Evolutionary conservation across 2,888 invertebrate species (phyloP).

Genomic region (Acanthoscelides obtectus): DNA sequence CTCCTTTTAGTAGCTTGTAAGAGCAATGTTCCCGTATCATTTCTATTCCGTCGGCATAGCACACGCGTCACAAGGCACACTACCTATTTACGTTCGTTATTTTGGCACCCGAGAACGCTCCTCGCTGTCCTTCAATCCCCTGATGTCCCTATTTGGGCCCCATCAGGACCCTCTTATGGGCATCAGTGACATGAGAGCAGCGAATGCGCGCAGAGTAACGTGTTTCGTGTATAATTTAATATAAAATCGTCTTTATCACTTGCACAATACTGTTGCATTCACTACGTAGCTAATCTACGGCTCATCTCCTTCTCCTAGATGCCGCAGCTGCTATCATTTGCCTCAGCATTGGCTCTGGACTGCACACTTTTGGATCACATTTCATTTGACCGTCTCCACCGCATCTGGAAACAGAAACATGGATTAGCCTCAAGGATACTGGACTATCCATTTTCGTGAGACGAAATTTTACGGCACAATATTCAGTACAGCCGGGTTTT

Average conservation of each 20-base stretch:
- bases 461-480: neutral
- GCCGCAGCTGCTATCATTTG: conserved; percentile 86
- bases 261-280: conserved; percentile 42
- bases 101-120: conserved; percentile 51
- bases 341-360: conserved; percentile 83
- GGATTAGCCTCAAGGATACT: conserved; percentile 14
- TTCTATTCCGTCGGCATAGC: neutral
- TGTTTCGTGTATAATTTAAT: conserved; percentile 32
- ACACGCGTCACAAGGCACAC: conserved; percentile 37
- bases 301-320: conserved; percentile 65
- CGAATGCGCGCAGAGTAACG: neutral
- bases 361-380: conserved; percentile 87
- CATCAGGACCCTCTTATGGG: neutral
- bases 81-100: conserved; percentile 33
- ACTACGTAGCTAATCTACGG: conserved; percentile 31
- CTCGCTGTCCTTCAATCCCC: conserved; percentile 20
- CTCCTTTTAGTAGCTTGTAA: conserved; percentile 11
- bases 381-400: conserved; percentile 91
- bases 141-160: neutral
- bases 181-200: neutral
- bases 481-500: no score
- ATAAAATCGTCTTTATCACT: conserved; percentile 43
- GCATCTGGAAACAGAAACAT: conserved; percentile 77
- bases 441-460: no score
- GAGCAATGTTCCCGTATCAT: neutral